phyloP scores from a whole-genome alignment of 2,113 vertebrate genomes.

The Circaetus gallicus region DNA sequence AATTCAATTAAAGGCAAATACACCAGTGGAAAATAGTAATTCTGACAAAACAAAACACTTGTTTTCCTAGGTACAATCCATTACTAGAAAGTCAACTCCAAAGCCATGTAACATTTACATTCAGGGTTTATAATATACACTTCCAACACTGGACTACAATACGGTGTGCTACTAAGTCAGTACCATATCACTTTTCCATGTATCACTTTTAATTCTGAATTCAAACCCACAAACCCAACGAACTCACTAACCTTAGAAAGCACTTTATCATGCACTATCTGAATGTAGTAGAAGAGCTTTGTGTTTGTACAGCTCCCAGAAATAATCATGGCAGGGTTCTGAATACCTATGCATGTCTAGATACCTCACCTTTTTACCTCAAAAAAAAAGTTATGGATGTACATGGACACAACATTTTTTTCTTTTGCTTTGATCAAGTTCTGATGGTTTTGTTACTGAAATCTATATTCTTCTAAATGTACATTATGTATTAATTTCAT shows the following conservation, averaged over 20 bases:
- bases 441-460: background rate
- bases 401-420: background rate
- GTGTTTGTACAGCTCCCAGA: background rate
- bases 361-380: background rate
- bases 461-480: background rate
- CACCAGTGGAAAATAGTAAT: background rate
- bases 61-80: background rate
- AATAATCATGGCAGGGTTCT: background rate
- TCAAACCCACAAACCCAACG: background rate
- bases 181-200: background rate
- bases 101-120: background rate
- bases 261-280: background rate
- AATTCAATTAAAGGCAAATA: background rate
- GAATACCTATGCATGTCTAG: background rate
- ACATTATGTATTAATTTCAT: background rate
- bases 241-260: background rate
- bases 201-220: background rate
- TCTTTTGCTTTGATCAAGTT: background rate
- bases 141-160: background rate
- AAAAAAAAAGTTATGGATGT: background rate
- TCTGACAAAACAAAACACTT: background rate
- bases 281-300: background rate
- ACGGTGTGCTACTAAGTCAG: background rate
- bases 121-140: background rate
- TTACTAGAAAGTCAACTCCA: background rate